Evolutionary conservation across 2,113 vertebrate species (phyloP).

Genomic region (Cryptoleucopteryx plumbea): DNA sequence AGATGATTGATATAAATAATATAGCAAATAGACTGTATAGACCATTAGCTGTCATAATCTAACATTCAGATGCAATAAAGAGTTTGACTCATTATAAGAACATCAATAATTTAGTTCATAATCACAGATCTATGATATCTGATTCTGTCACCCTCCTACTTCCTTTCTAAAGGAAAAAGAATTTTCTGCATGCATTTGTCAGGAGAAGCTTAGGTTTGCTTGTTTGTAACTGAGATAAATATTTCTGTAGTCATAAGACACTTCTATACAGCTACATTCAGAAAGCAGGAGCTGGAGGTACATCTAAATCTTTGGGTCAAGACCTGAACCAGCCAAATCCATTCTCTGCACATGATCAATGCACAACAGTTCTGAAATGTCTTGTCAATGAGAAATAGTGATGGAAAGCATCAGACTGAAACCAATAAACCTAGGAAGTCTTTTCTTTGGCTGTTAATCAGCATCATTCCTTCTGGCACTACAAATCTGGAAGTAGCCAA

Average conservation of each 20-base stretch:
- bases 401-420: neutral
- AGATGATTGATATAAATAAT: neutral
- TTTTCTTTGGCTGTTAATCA: neutral
- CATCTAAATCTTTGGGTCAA: neutral
- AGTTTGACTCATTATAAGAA: neutral
- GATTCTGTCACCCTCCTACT: neutral
- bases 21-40: neutral
- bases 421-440: neutral
- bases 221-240: neutral
- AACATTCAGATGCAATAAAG: neutral
- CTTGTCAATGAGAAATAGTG: neutral
- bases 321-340: neutral
- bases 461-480: neutral
- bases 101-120: conserved; percentile 3
- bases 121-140: neutral
- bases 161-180: neutral
- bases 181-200: neutral
- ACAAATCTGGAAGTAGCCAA: neutral
- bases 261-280: neutral
- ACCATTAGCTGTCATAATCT: neutral
- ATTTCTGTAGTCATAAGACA: neutral
- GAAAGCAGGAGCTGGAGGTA: neutral
- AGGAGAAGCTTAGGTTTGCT: neutral
- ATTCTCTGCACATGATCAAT: neutral
- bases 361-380: neutral